Evolutionary conservation across 2,797 vertebrate species (phyloP), one percentile per base, ranked within the genome.

Genomic region (Lepus oiostolus): DNA sequence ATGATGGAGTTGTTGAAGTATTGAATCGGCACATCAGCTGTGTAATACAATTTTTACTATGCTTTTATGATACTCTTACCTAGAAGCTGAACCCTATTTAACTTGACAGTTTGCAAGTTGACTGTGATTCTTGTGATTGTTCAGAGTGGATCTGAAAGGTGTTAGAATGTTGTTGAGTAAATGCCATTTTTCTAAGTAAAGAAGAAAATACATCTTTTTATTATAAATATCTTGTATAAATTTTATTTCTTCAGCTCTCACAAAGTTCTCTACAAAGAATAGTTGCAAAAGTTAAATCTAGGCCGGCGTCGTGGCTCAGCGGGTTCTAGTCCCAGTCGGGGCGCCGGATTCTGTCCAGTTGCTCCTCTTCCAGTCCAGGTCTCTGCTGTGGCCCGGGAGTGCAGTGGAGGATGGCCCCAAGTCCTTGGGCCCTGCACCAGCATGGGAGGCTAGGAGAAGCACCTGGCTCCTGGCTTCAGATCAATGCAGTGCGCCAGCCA

Each of bases 121-220:
- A 17, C 30, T 77, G 79, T 95, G n/a, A 72, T 92, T 95, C 24
- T 10, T 80, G 22, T 91, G 67, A 16, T 79, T 81, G 26, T 67
- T 70, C 80, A 93, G 92, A 68, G 26, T 92, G 28, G 54, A 82
- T 92, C 77, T 94, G 65, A 63, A 90, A 38, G 8, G 60, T 50
- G 8, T 68, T 71, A 28, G 21, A 58, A 28, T 82, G 7, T 67
- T 91, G 47, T n/a, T 47, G 26, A 60, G 4, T 93, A 82, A 72
- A 82, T 77, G 4, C 24, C 0, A 0, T 84, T 86, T 93, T 96
- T 96, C 30, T 87, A 0, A 85, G 2, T 75, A 16, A 72, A 30
- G 47, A 91, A n/a, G n/a, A 79, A 93, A 60, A 47, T 81, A 16
- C 24, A 38, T 85, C 30, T 88, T 92, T 92, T 72, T 89, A 71